phyloP scores from a whole-genome alignment of 1,140 invertebrate genomes.

The Teleogryllus occipitalis region DNA sequence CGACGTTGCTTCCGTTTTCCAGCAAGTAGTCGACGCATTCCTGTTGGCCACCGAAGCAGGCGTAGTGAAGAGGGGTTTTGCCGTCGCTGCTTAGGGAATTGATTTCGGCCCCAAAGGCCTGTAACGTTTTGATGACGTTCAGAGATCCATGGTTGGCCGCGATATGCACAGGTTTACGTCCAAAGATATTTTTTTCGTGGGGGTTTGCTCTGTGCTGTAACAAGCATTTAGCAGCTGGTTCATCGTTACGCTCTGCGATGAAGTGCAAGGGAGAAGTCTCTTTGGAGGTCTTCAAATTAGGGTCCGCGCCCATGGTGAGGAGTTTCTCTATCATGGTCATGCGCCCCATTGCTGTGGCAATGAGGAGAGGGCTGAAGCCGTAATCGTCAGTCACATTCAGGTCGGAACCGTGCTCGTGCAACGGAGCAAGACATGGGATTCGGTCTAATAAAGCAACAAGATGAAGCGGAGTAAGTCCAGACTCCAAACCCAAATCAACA shows the following conservation, averaged over 20 bases:
- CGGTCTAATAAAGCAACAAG: constrained; percentile 32
- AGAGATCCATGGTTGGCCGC: constrained; percentile 36
- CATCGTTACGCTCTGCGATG: neutral
- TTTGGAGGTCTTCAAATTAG: neutral
- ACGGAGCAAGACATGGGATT: constrained; percentile 31
- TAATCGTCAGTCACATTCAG: constrained; percentile 22
- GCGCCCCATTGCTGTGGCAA: neutral
- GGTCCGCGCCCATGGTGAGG: neutral
- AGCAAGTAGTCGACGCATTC: neutral
- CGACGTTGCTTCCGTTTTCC: neutral
- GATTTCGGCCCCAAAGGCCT: too few species aligned
- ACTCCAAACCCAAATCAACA: constrained; percentile 7
- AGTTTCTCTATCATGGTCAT: neutral
- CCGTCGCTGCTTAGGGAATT: too few species aligned
- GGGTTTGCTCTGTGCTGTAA: constrained; percentile 22
- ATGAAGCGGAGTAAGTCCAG: constrained; percentile 34
- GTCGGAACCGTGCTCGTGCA: constrained; percentile 29
- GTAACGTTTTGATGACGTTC: neutral
- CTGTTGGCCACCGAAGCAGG: too few species aligned
- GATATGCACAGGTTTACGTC: constrained; percentile 61
- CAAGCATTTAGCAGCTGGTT: neutral
- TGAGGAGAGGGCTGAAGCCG: neutral
- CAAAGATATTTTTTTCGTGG: constrained; percentile 26
- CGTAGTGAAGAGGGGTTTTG: too few species aligned
- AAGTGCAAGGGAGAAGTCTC: neutral